Evolutionary conservation across 1,140 invertebrate species (phyloP), one percentile per base, ranked within the genome.

Genomic region (Aphelinus atriplicis): DNA sequence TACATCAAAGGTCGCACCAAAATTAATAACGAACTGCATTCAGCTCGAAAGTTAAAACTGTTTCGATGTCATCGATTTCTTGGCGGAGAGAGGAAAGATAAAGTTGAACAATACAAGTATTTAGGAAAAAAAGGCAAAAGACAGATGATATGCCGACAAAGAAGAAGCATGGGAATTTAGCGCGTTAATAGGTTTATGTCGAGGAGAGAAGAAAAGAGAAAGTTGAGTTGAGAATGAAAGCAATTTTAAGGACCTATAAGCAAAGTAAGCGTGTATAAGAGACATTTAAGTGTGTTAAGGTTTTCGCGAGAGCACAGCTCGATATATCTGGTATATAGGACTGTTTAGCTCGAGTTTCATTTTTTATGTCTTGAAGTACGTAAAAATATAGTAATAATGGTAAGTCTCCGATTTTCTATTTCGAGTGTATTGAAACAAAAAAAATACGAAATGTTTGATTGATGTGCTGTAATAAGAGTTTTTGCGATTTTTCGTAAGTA

Each of bases 281-380:
- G 57, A 71, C 56, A 61, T 76, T 48, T 71, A 76, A 71, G 64
- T 71, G 57, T 76, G 63, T 76, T 76, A 76, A 71, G 68, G 69
- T 76, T 76, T 76, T 72, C 66, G 67, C 66, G 68, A 51, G 62
- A 71, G 68, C 73, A 51, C 66, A 46, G 62, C 66, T 78, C 73
- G 66, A 73, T 78, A 71, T 78, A 78, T 78, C 71, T 78, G 77
- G 77, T 70, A 78, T 78, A 76, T 78, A 78, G 77, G 72, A 66
- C 77, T 62, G 69, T 48, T 55, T 42, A 7, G 63, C 58, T 71
- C 68, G 64, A 72, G 58, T 71, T 76, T 67, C 65, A 62, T 72
- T 76, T 75, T 75, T 63, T 53, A 70, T 71, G 62, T 75, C 73
- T 75, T 70, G 62, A 71, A 75, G 53, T 71, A 71, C 65, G 58